A percentile compares a stretch with the other conserved stretches of the same genome.
Evolutionary conservation across 2,797 vertebrate genomes (phyloP).

Genomic region (Mormyrus hasselquistii): DNA sequence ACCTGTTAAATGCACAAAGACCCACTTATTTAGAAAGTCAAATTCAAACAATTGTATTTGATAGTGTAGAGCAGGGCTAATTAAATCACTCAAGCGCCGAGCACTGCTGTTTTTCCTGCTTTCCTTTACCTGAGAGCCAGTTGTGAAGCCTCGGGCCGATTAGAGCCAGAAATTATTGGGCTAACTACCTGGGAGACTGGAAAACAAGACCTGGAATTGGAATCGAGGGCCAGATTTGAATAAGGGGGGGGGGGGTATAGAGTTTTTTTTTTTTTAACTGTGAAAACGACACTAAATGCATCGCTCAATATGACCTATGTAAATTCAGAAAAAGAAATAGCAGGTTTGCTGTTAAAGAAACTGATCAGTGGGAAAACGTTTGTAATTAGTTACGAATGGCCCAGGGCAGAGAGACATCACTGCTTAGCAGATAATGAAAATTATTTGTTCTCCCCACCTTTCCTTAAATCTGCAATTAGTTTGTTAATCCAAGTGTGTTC

Average conservation of each 20-base stretch:
- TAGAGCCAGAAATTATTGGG: no score
- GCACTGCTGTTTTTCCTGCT: no score
- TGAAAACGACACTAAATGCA: background rate
- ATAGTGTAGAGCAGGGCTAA: background rate
- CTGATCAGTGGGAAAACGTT: background rate
- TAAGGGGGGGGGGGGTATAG: no score
- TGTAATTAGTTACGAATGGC: background rate
- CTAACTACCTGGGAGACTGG: no score
- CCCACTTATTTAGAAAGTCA: background rate
- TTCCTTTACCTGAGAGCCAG: no score
- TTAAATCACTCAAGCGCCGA: no score
- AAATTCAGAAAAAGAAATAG: background rate
- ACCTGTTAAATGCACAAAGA: background rate
- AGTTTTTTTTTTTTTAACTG: background rate
- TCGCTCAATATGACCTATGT: background rate
- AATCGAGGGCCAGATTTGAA: no score
- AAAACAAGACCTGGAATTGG: no score
- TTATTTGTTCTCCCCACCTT: background rate
- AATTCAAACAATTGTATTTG: background rate
- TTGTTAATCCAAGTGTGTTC: constrained; percentile 21
- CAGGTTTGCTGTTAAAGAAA: background rate
- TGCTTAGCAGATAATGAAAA: background rate
- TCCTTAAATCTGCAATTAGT: background rate
- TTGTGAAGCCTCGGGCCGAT: no score
- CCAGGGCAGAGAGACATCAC: background rate